Conservation (phyloP, 1,140 invertebrate genomes). For the Ylistrum balloti region DNA sequence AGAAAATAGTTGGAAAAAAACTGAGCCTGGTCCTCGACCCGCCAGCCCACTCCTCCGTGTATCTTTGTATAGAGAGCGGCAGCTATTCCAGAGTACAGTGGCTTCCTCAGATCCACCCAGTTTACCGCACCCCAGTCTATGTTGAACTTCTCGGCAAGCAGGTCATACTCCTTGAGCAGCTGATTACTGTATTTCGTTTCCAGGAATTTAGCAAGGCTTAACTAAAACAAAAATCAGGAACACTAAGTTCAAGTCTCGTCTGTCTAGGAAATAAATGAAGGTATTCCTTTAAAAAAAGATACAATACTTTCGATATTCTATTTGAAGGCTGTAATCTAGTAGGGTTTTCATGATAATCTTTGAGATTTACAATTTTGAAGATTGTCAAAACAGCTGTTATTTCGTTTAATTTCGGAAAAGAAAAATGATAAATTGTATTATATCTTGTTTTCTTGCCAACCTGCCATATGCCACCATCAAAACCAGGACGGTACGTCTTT, state of each 20-base stretch:
- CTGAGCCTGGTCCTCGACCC: constrained; percentile 63
- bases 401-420: too few relatives aligned
- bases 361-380: too few relatives aligned
- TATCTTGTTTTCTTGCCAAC: constrained; percentile 48
- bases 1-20: constrained; percentile 61
- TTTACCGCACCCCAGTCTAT: constrained; percentile 72
- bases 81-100: constrained; percentile 76
- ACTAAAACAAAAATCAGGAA: background rate
- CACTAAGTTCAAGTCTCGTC: too few relatives aligned
- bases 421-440: too few relatives aligned
- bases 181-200: constrained; percentile 52
- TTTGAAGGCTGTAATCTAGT: too few relatives aligned
- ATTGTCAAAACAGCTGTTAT: too few relatives aligned
- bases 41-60: constrained; percentile 56
- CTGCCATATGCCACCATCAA: constrained; percentile 76
- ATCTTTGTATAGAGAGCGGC: constrained; percentile 69
- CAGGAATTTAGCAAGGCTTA: constrained; percentile 50
- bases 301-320: too few relatives aligned
- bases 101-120: constrained; percentile 74
- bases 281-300: too few relatives aligned
- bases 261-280: too few relatives aligned
- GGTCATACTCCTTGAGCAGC: constrained; percentile 53
- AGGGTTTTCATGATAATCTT: too few relatives aligned
- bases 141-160: constrained; percentile 68
- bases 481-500: constrained; percentile 64